A percentile compares a stretch with the other conserved stretches of the same genome.
Conservation (phyloP, 2,113 vertebrate genomes). For the Pan paniscus region DNA sequence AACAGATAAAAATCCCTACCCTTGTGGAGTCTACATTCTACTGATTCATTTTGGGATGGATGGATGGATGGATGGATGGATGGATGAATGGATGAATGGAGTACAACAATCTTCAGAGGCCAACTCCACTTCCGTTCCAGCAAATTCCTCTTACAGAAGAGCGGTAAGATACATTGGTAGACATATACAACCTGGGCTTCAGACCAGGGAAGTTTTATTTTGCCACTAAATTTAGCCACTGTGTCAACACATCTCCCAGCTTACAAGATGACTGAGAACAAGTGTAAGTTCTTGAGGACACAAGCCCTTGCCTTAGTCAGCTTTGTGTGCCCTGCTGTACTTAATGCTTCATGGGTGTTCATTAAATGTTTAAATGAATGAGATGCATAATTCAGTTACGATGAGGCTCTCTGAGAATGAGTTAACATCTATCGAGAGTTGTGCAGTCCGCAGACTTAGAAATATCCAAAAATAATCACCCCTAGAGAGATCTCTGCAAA, state of each 20-base stretch:
- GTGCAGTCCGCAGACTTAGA: background rate
- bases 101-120: background rate
- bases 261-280: background rate
- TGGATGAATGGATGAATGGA: background rate
- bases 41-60: background rate
- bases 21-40: background rate
- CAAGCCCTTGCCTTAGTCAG: background rate
- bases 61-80: too few species aligned
- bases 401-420: conserved; percentile 18
- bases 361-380: conserved; percentile 29
- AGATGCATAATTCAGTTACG: background rate
- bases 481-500: conserved; percentile 55
- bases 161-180: background rate
- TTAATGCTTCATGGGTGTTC: background rate
- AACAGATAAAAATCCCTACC: background rate
- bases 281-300: background rate
- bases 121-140: background rate
- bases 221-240: background rate
- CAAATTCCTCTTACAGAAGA: background rate
- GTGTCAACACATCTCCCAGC: background rate
- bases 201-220: background rate
- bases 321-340: background rate
- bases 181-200: background rate
- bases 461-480: conserved; percentile 67
- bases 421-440: conserved; percentile 37